Evolutionary conservation across 2,797 vertebrate species (phyloP).

Genomic region (Amphiprion clarkii): DNA sequence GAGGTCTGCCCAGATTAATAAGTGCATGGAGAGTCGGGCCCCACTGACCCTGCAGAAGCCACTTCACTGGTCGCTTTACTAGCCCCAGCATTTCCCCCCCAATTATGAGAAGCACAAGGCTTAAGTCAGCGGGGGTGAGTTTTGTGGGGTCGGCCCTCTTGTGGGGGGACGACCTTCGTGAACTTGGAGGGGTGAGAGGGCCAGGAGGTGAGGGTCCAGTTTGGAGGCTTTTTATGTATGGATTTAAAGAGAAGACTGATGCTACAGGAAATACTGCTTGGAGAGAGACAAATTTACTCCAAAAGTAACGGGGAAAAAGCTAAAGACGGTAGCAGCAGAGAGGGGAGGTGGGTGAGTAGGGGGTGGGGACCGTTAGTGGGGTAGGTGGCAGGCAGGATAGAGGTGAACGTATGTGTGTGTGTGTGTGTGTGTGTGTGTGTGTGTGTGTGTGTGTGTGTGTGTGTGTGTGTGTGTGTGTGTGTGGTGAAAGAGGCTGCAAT

Average conservation of each 20-base stretch:
- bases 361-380: conserved; percentile 37
- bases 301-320: conserved; percentile 48
- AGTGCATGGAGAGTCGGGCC: conserved; percentile 66
- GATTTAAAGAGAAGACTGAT: conserved; percentile 39
- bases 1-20: conserved; percentile 71
- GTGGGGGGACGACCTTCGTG: conserved; percentile 58
- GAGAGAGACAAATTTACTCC: conserved; percentile 65
- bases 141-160: conserved; percentile 21
- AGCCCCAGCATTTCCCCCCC: conserved; percentile 35
- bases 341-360: not conserved
- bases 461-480: conserved; percentile 20
- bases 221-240: not conserved
- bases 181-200: conserved; percentile 55
- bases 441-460: not conserved
- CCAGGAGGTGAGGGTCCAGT: conserved; percentile 44
- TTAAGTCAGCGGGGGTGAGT: conserved; percentile 50
- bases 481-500: conserved; percentile 51
- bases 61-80: conserved; percentile 69
- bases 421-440: conserved; percentile 21
- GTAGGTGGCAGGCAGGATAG: conserved; percentile 47
- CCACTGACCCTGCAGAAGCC: conserved; percentile 64
- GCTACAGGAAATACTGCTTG: conserved; percentile 48
- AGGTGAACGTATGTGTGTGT: conserved; percentile 9
- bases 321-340: conserved; percentile 6
- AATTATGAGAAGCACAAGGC: conserved; percentile 70